A percentile compares a stretch with the other conserved stretches of the same genome.
Conservation (phyloP, 2,113 vertebrate genomes). For the Oreochromis aureus region DNA sequence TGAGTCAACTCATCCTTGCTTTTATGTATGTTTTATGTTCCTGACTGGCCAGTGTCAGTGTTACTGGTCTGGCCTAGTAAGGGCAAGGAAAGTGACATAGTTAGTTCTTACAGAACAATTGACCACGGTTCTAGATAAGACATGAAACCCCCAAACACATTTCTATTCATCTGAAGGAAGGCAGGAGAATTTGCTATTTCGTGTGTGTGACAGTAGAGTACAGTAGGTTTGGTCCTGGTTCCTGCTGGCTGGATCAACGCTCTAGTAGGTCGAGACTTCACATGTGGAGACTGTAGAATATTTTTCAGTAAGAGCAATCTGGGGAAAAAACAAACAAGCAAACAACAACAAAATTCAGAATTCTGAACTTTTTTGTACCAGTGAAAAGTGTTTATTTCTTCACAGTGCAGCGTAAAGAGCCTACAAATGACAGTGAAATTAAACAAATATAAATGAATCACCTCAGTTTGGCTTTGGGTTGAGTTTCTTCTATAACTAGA, state of each 20-base stretch:
- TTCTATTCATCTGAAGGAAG: accelerated
- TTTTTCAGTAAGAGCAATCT: background rate
- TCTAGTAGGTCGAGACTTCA: background rate
- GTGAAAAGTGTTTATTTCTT: background rate
- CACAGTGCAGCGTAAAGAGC: background rate
- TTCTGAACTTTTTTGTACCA: background rate
- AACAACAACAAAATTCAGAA: background rate
- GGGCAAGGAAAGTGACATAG: accelerated
- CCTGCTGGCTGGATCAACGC: background rate
- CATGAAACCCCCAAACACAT: background rate
- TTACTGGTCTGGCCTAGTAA: background rate
- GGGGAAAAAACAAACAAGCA: background rate
- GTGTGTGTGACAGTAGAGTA: background rate
- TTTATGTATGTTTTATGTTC: background rate
- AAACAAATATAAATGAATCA: background rate
- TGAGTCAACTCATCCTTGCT: background rate
- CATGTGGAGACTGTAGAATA: background rate
- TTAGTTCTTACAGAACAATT: background rate
- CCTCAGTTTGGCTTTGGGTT: background rate
- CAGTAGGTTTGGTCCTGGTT: background rate
- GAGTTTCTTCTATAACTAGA: background rate
- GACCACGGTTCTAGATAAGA: background rate
- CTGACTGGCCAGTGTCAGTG: background rate
- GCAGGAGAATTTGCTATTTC: background rate
- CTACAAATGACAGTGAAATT: background rate